Conservation (phyloP, 2,113 vertebrate species). For the Saccopteryx bilineata region DNA sequence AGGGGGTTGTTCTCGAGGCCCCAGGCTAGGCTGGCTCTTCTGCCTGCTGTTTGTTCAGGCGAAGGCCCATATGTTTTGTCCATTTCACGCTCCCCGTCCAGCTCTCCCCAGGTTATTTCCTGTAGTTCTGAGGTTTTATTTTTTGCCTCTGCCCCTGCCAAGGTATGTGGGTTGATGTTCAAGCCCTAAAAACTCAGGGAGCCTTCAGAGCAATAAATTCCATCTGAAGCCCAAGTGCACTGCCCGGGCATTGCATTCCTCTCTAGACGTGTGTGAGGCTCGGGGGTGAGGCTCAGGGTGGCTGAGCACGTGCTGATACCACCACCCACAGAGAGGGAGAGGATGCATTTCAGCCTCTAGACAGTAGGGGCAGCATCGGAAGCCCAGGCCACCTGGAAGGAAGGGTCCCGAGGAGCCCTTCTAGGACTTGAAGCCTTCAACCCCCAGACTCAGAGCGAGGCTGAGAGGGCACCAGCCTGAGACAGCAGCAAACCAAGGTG, state of each 20-base stretch:
- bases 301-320: not conserved
- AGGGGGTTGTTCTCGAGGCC: not conserved
- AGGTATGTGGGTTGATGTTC: conserved; percentile 57
- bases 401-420: no score
- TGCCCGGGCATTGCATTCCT: not conserved
- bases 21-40: not conserved
- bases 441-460: fast-evolving
- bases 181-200: conserved; percentile 60
- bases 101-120: conserved; percentile 51
- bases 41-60: not conserved
- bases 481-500: not conserved
- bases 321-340: not conserved
- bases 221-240: not conserved
- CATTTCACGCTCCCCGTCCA: conserved; percentile 38
- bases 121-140: conserved; percentile 40
- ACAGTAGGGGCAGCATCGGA: not conserved
- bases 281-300: not conserved
- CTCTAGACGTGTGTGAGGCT: not conserved
- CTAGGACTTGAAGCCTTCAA: not conserved
- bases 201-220: conserved; percentile 61
- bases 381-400: not conserved
- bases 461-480: fast-evolving
- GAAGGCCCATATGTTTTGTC: conserved; percentile 32
- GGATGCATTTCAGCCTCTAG: not conserved
- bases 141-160: conserved; percentile 49